Evolutionary conservation across 2,797 vertebrate species (phyloP).

Genomic region (Melanotaenia pygmaea): DNA sequence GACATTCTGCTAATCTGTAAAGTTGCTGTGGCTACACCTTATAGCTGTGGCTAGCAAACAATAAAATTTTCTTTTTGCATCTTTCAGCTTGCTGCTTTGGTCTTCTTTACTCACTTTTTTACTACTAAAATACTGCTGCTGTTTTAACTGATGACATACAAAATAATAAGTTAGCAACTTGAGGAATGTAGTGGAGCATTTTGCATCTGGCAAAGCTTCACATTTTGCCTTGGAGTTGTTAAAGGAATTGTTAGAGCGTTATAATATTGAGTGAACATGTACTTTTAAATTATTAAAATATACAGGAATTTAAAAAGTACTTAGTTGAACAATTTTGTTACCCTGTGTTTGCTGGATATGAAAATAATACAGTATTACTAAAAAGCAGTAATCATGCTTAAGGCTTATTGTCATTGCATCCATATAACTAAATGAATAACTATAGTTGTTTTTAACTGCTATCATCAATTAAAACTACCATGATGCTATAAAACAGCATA

Average conservation of each 20-base stretch:
- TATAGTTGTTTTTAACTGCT: too few species aligned
- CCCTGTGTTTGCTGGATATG: not conserved
- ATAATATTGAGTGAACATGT: too few species aligned
- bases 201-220: not conserved
- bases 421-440: not conserved
- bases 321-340: not conserved
- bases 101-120: not conserved
- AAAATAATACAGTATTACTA: not conserved
- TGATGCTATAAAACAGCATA: too few species aligned
- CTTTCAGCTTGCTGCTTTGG: not conserved
- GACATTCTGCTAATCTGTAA: not conserved
- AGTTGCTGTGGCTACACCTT: not conserved
- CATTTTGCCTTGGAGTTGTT: not conserved
- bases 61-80: too few species aligned
- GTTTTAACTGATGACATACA: too few species aligned
- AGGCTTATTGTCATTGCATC: not conserved
- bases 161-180: not conserved
- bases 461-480: not conserved
- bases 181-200: not conserved
- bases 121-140: too few species aligned
- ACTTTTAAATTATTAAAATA: not conserved
- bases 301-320: not conserved
- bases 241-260: not conserved
- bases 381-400: not conserved
- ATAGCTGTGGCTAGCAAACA: too few species aligned